phyloP scores from a whole-genome alignment of 2,797 vertebrate species.

The Takifugu rubripes region DNA sequence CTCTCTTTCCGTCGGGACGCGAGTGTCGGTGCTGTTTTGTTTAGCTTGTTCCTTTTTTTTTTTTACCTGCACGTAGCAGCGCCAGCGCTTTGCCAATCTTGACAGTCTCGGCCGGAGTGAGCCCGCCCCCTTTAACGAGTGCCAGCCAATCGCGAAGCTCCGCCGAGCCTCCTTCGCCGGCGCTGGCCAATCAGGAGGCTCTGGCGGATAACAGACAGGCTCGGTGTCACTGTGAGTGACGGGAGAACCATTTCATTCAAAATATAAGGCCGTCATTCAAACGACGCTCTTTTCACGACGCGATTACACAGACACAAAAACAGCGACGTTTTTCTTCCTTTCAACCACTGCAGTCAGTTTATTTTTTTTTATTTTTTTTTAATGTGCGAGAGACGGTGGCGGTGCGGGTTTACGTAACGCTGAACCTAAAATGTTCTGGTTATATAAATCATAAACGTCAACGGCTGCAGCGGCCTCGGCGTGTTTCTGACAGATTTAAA shows the following conservation, averaged over 20 bases:
- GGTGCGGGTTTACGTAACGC: conserved; percentile 50
- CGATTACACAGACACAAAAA: background rate
- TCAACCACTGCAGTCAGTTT: background rate
- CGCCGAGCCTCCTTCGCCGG: background rate
- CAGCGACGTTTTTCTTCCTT: background rate
- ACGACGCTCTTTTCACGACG: conserved; percentile 26
- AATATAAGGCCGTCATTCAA: conserved; percentile 54
- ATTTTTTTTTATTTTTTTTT: background rate
- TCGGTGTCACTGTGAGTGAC: conserved; percentile 65
- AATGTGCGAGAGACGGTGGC: background rate
- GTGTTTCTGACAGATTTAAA: no score
- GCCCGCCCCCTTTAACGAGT: conserved; percentile 58
- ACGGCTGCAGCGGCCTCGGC: background rate
- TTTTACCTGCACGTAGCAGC: conserved; percentile 75
- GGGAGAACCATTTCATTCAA: conserved; percentile 71
- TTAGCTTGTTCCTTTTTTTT: conserved; percentile 60
- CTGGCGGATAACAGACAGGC: conserved; percentile 7
- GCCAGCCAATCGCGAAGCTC: conserved; percentile 52
- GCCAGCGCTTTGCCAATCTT: conserved; percentile 72
- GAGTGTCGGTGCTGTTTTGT: conserved; percentile 41
- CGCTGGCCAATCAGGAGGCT: conserved; percentile 51
- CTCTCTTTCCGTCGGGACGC: conserved; percentile 4
- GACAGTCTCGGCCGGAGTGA: conserved; percentile 63
- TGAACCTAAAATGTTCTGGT: conserved; percentile 37
- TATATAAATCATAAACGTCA: conserved; percentile 57